These are phyloP conservation scores for Neostethus bicornis DNA, from an alignment of 2,797 vertebrate species.

Conservation along the genomic window DNA sequence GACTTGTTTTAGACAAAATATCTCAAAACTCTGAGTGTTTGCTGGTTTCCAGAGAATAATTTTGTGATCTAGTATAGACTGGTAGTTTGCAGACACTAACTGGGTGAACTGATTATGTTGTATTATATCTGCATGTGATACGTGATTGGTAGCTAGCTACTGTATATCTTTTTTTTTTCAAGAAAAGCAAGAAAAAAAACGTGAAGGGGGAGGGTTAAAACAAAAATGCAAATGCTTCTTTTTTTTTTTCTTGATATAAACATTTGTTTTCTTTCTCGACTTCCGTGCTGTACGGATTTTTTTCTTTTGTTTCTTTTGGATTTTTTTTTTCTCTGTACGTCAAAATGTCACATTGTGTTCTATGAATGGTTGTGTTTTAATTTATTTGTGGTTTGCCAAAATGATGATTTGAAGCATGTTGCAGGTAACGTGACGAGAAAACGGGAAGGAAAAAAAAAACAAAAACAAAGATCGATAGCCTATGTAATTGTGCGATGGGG, in stretches of 20 bases:
- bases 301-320: no score
- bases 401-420: constrained; percentile 83
- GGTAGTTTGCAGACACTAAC: constrained; percentile 86
- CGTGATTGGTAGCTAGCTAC: constrained; percentile 85
- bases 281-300: constrained; percentile 70
- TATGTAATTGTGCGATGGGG: constrained; percentile 70
- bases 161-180: constrained; percentile 78
- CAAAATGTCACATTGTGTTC: constrained; percentile 77
- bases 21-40: constrained; percentile 80
- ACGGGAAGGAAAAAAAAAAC: constrained; percentile 66
- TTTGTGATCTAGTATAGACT: constrained; percentile 86
- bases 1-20: constrained; percentile 78
- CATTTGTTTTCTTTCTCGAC: constrained; percentile 29
- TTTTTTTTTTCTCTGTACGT: constrained; percentile 72
- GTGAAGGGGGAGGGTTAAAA: no score
- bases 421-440: constrained; percentile 77
- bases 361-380: constrained; percentile 85
- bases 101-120: constrained; percentile 85
- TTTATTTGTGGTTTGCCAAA: constrained; percentile 86
- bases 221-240: constrained; percentile 74
- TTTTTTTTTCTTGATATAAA: constrained; percentile 63
- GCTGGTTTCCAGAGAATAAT: constrained; percentile 80
- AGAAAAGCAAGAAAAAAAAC: constrained; percentile 76
- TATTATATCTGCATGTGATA: constrained; percentile 88
- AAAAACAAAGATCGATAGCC: constrained; percentile 63